These are phyloP conservation scores for Lophochroa leadbeateri DNA, from an alignment of 2,113 vertebrate genomes.

Conservation along the genomic window DNA sequence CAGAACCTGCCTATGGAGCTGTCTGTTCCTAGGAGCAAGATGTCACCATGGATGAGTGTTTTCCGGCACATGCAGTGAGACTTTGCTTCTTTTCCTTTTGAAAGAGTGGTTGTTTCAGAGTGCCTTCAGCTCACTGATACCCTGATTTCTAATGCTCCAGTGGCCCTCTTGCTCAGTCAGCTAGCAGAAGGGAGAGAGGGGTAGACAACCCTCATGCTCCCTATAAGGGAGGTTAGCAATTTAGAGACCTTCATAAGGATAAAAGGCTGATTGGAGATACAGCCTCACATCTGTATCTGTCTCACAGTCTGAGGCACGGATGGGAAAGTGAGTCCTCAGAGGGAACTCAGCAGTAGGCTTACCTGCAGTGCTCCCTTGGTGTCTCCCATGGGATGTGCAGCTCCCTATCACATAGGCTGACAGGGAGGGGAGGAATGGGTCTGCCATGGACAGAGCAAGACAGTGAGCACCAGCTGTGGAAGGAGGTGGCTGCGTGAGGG, in stretches of 20 bases:
- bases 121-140: background rate
- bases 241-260: background rate
- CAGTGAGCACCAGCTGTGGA: background rate
- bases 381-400: background rate
- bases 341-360: background rate
- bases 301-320: background rate
- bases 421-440: background rate
- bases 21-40: background rate
- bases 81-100: background rate
- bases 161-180: background rate
- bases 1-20: background rate
- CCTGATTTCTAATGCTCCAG: background rate
- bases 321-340: background rate
- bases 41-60: background rate
- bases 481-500: background rate
- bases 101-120: background rate
- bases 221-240: background rate
- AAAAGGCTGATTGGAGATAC: background rate
- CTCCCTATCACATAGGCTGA: rapidly evolving
- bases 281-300: background rate
- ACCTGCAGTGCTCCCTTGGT: background rate
- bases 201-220: background rate
- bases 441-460: background rate
- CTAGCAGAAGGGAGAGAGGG: background rate
- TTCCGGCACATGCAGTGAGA: background rate